Evolutionary conservation across 2,113 vertebrate species (phyloP).

Genomic region (Formicarius rufipectus): DNA sequence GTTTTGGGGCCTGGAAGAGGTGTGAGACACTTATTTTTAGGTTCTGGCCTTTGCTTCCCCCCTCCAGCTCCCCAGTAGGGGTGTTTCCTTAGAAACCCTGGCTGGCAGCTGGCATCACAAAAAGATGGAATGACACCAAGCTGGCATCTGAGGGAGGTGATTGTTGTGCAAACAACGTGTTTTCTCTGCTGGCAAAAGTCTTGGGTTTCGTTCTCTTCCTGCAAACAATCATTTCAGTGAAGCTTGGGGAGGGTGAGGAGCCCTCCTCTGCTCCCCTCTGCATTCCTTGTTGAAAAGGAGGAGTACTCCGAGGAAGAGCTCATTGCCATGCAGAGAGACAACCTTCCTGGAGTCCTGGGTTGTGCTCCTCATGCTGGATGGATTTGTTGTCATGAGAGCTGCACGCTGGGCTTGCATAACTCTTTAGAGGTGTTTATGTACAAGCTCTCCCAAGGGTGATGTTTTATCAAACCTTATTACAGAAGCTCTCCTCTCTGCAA

Average conservation of each 20-base stretch:
- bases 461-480: constrained; percentile 51
- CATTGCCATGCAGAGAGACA: not conserved
- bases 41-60: not conserved
- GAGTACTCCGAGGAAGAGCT: not conserved
- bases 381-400: not conserved
- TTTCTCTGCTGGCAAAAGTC: not conserved
- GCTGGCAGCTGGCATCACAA: not conserved
- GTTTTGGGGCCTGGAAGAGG: not conserved
- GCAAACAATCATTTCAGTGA: not conserved
- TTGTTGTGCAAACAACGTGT: not conserved
- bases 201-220: not conserved
- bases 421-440: constrained; percentile 30
- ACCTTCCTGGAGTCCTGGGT: not conserved
- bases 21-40: constrained; percentile 37
- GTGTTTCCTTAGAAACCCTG: constrained; percentile 51
- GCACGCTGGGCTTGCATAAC: not conserved
- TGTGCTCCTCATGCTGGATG: not conserved
- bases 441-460: constrained; percentile 29
- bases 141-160: not conserved
- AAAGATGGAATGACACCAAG: not conserved
- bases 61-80: not conserved
- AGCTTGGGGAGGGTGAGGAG: not conserved
- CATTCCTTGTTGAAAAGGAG: not conserved
- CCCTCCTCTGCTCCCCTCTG: not conserved
- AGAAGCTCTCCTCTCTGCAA: not conserved